phyloP scores from a whole-genome alignment of 2,888 invertebrate species.

The Heliconius charithonia region DNA sequence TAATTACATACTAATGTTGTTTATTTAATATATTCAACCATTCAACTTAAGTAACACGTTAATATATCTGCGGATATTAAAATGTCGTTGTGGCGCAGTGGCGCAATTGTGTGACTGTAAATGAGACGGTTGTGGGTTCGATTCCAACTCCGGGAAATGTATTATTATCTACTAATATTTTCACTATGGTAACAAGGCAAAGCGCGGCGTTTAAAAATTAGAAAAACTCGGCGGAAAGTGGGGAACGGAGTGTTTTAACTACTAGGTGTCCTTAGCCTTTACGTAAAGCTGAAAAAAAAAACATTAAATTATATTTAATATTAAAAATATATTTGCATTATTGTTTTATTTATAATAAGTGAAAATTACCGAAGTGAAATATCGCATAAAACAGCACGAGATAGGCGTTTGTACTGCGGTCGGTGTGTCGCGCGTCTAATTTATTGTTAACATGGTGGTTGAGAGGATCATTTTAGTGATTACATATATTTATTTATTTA shows the following conservation, averaged over 20 bases:
- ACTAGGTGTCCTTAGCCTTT: too few species aligned
- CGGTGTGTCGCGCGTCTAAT: conserved; percentile 22
- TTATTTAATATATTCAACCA: neutral
- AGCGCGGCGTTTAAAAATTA: too few species aligned
- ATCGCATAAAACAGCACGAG: conserved; percentile 16
- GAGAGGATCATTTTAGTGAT: neutral
- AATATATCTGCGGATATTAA: neutral
- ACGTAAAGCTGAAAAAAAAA: too few species aligned
- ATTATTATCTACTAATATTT: too few species aligned
- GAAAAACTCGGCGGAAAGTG: too few species aligned
- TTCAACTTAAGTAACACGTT: neutral
- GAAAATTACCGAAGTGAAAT: conserved; percentile 32
- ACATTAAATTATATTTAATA: too few species aligned
- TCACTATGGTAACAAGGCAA: too few species aligned
- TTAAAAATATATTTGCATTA: neutral
- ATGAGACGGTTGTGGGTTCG: neutral
- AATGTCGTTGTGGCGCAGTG: neutral
- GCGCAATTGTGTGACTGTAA: neutral
- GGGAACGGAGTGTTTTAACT: too few species aligned
- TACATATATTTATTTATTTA: too few species aligned
- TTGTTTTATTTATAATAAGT: neutral
- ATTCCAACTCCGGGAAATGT: neutral
- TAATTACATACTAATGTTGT: too few species aligned
- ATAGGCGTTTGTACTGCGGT: conserved; percentile 30
- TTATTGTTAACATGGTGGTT: conserved; percentile 4